phyloP scores from a whole-genome alignment of 1,140 invertebrate genomes.

The Pollicipes pollicipes region DNA sequence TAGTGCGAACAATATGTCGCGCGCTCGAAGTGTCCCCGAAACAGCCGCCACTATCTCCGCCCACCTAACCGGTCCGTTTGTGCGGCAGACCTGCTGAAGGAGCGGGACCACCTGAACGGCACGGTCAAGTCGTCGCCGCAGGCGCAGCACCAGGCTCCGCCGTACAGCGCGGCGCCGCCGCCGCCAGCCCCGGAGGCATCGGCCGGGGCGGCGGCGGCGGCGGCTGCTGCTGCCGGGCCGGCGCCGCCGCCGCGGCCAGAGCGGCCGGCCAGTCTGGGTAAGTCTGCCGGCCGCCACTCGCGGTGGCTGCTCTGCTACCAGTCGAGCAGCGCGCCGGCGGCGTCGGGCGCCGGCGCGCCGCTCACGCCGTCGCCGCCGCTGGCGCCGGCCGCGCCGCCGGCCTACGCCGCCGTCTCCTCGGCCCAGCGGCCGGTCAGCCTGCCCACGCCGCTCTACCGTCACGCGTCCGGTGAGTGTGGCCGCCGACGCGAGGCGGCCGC shows the following conservation, averaged over 20 bases:
- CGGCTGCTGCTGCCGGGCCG: not conserved
- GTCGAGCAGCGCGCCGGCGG: not conserved
- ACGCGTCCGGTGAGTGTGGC: too few relatives aligned
- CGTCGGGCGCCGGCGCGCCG: not conserved
- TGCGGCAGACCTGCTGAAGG: not conserved
- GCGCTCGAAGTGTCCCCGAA: too few relatives aligned
- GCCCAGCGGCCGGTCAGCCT: not conserved
- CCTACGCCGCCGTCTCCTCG: not conserved
- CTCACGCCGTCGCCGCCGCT: not conserved
- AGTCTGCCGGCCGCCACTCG: too few relatives aligned
- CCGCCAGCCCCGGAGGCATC: conserved; percentile 5
- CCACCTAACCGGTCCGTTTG: too few relatives aligned
- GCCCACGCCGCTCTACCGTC: too few relatives aligned
- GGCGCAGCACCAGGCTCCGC: not conserved
- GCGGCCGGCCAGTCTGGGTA: conserved; percentile 13
- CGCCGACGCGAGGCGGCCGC: too few relatives aligned
- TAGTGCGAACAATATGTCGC: too few relatives aligned
- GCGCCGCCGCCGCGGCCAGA: not conserved
- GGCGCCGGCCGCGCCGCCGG: too few relatives aligned
- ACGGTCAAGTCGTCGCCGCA: not conserved
- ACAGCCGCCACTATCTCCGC: too few relatives aligned
- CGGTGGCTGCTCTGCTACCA: too few relatives aligned
- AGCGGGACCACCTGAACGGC: not conserved
- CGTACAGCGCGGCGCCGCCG: too few relatives aligned
- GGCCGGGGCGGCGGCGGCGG: not conserved